These are phyloP conservation scores for Cydia fagiglandana DNA, from an alignment of 1,140 invertebrate species.

Conservation along the genomic window DNA sequence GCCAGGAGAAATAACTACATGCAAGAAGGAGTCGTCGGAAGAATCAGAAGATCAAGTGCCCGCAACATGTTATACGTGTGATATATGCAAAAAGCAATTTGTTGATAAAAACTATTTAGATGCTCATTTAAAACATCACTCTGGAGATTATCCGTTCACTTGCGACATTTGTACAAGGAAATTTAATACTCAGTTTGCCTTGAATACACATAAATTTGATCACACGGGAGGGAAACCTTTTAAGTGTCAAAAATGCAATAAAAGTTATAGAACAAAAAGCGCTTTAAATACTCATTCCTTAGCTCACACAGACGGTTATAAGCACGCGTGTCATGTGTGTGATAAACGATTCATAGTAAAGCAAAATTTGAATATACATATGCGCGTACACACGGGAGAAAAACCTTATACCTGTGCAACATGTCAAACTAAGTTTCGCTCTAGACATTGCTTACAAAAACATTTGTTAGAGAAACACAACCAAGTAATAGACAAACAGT, in stretches of 20 bases:
- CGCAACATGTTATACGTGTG: not conserved
- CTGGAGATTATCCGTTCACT: not conserved
- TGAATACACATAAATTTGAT: constrained; percentile 3
- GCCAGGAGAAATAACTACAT: not conserved
- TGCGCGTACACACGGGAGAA: too few species aligned
- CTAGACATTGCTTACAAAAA: too few species aligned
- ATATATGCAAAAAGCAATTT: constrained; percentile 1
- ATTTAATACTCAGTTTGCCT: not conserved
- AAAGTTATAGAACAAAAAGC: not conserved
- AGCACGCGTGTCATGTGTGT: not conserved
- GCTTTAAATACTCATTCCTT: not conserved
- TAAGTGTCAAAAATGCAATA: not conserved
- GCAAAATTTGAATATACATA: not conserved
- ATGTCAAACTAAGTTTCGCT: too few species aligned
- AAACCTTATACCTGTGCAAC: too few species aligned
- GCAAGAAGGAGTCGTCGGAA: not conserved
- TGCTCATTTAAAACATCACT: not conserved
- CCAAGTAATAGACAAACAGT: too few species aligned
- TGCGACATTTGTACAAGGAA: not conserved
- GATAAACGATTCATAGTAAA: not conserved
- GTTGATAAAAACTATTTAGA: not conserved
- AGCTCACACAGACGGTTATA: not conserved
- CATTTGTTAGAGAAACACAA: too few species aligned
- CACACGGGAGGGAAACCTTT: not conserved
- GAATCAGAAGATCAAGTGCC: not conserved